Evolutionary conservation across 2,888 invertebrate genomes (phyloP), one percentile per base, ranked within the genome.

Genomic region (Julus scandinavius): DNA sequence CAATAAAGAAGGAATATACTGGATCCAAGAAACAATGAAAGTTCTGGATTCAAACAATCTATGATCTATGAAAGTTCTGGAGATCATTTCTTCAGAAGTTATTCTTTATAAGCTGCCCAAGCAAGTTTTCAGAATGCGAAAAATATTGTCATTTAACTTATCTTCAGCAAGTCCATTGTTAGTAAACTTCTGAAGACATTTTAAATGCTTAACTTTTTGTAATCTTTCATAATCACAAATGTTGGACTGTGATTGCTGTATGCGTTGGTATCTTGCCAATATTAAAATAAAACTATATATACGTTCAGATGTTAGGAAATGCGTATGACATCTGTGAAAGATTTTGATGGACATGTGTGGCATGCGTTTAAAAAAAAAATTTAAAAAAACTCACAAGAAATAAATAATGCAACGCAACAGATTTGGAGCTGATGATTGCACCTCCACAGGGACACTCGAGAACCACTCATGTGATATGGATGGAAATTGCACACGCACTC

Each of bases 361-460:
- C 45, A 45, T 7, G n/a, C 72, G 20, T 72, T 29, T 20, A 2
- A 1, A 20, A 20, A 29, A 29, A 29, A n/a, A n/a, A n/a, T n/a
- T n/a, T n/a, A n/a, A n/a, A n/a, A 72, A 72, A 29, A 20, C 72
- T 6, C 20, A 29, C n/a, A 72, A 72, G 1, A 72, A 29, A 72
- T n/a, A 63, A 63, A 63, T 63, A 63, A 63, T 17, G 63, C 63
- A 63, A 63, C 54, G 17, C 63, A n/a, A 63, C 63, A 63, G 63
- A 63, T 63, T 72, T 72, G 6, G 29, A 72, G 3, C 72, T 72
- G 72, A 20, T 72, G 29, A 72, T 72, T 72, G 20, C 29, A 20
- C 72, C 72, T 29, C 72, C 72, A 72, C 29, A 29, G 29, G 29
- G 72, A 72, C 72, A 72, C 72, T 72, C 72, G 29, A 72, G 72